Percentiles rank a stretch among this genome's conserved stretches.
Evolutionary conservation across 2,113 vertebrate species (phyloP).

Genomic region (Odontophorus gujanensis): DNA sequence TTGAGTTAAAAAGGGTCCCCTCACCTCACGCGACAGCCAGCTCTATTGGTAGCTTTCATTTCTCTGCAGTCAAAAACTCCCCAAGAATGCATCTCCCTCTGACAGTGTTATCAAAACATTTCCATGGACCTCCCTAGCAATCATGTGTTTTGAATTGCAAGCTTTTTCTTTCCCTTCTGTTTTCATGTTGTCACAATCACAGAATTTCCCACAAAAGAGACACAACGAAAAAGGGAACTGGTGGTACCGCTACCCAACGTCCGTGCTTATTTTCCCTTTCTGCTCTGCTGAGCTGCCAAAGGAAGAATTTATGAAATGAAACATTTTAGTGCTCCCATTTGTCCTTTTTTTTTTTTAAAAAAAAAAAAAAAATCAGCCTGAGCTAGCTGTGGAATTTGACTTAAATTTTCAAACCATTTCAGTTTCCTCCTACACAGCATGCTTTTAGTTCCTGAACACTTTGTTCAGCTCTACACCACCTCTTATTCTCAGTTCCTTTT

Average conservation of each 20-base stretch:
- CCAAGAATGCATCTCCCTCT: background rate
- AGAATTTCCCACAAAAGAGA: background rate
- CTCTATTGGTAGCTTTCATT: background rate
- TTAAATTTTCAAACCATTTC: conserved; percentile 21
- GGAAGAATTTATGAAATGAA: background rate
- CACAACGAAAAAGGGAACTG: background rate
- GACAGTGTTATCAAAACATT: background rate
- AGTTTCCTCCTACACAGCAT: background rate
- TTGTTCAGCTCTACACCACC: background rate
- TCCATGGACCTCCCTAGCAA: background rate
- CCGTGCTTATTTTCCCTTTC: background rate
- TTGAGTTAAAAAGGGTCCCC: background rate
- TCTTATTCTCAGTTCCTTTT: background rate
- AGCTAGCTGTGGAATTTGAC: background rate
- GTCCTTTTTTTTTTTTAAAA: background rate
- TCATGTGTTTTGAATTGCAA: background rate
- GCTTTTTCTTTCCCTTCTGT: background rate
- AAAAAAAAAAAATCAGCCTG: background rate
- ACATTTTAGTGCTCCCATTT: background rate
- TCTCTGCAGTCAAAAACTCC: background rate
- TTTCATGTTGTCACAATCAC: background rate
- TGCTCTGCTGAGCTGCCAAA: background rate
- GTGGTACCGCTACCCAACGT: background rate
- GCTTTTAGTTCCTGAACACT: background rate
- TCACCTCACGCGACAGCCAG: background rate